phyloP scores from a whole-genome alignment of 1,140 invertebrate genomes.

The Latrodectus geometricus region DNA sequence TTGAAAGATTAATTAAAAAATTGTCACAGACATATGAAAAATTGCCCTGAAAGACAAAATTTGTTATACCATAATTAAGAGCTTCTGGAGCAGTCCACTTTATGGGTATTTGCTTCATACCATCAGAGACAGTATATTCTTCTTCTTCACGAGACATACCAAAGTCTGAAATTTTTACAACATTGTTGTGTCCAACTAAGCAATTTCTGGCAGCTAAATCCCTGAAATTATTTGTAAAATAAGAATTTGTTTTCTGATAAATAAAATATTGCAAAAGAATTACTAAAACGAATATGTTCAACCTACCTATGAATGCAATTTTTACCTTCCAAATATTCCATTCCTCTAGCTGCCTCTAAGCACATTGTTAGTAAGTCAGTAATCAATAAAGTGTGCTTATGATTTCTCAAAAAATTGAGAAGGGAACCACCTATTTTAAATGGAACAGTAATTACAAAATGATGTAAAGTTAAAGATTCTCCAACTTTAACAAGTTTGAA shows the following conservation, averaged over 20 bases:
- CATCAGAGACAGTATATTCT: conserved; percentile 96
- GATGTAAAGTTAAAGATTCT: too few relatives aligned
- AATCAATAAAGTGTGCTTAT: conserved; percentile 71
- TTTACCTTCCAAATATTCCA: conserved; percentile 95
- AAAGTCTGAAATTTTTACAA: conserved; percentile 97
- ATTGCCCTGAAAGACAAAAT: too few relatives aligned
- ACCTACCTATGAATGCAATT: conserved; percentile 91
- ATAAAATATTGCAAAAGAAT: background rate
- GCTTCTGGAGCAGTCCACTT: conserved; percentile 98
- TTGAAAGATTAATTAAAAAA: too few relatives aligned
- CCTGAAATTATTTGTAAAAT: conserved; percentile 67
- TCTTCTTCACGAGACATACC: conserved; percentile 98
- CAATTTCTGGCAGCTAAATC: conserved; percentile 96
- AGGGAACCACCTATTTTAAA: conserved; percentile 82
- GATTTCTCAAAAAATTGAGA: conserved; percentile 81
- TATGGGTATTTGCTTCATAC: conserved; percentile 98
- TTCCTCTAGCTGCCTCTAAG: conserved; percentile 91
- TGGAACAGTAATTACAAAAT: background rate
- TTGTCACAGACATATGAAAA: too few relatives aligned
- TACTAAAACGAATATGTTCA: background rate
- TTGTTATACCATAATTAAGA: conserved; percentile 86
- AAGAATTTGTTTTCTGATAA: background rate
- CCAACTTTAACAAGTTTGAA: too few relatives aligned
- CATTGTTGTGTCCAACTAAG: conserved; percentile 85
- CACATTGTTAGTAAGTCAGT: conserved; percentile 81